These are phyloP conservation scores for Calyptommatus sinebrachiatus DNA, from an alignment of 2,113 vertebrate species.

Conservation along the genomic window DNA sequence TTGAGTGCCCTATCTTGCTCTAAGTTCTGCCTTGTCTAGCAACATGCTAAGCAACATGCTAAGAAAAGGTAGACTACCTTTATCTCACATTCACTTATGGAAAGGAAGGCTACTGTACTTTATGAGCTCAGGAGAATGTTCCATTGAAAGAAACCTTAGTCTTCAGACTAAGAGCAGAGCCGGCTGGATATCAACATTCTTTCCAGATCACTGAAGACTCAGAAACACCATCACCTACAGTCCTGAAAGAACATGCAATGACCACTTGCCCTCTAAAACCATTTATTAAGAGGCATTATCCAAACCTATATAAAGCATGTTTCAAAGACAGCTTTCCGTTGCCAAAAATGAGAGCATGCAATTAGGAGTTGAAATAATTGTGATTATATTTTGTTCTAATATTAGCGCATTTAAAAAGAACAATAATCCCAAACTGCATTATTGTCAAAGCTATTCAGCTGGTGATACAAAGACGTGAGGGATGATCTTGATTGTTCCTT, in stretches of 20 bases:
- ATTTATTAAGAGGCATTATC: conserved; percentile 74
- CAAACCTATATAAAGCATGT: conserved; percentile 70
- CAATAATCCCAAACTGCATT: conserved; percentile 70
- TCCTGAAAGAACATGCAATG: conserved; percentile 64
- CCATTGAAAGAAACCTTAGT: not conserved
- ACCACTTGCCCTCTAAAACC: conserved; percentile 55
- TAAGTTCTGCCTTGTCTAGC: no score
- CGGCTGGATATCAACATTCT: conserved; percentile 24
- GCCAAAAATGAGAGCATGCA: conserved; percentile 70
- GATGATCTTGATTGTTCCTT: conserved; percentile 28
- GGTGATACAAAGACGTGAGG: conserved; percentile 46
- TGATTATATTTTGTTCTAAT: conserved; percentile 75
- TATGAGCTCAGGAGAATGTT: no score
- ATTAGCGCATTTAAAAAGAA: conserved; percentile 68
- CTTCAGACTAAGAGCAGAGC: not conserved
- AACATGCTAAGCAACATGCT: no score
- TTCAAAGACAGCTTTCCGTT: conserved; percentile 65
- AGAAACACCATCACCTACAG: conserved; percentile 52
- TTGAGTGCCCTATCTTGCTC: no score
- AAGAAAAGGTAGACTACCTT: no score
- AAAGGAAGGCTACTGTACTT: not conserved
- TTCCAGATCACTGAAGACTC: conserved; percentile 41
- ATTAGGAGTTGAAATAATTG: conserved; percentile 77
- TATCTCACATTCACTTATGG: no score
- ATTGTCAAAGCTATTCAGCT: conserved; percentile 58